Base-by-base conservation (phyloP, 2,888 invertebrate species). In the Xylocampa areola region DNA sequence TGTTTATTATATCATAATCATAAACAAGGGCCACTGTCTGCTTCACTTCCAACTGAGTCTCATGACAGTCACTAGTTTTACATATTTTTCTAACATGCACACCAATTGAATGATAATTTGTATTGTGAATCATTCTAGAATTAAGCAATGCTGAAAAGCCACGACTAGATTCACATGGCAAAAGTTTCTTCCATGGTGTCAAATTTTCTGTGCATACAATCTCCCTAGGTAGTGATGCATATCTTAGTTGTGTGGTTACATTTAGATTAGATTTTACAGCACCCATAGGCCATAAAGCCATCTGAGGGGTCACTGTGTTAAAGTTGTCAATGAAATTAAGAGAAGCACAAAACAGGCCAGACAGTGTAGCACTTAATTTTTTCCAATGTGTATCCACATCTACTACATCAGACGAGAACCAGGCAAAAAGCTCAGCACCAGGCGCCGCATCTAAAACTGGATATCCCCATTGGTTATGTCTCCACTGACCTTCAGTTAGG, bases 161-260 rank as follows among this genome's bases (percentile, higher is more conserved):
- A 80, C 96, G 95, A 86, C 95, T 96, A n/a, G 97, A 96, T 87
- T 97, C 97, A 91, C 99, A 99, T 0, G 99, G 99, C 37, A 99
- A 89, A 3, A 99, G 92, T 86, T 99, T 99, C 81, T 98, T 98
- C 97, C 99, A 99, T 0, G 99, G 99, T 10, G 99, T 99, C 76
- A 99, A 93, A 93, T 99, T 99, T 93, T 99, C 99, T 0, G 99
- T 99, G 84, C 99, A 99, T 2, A 99, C 98, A 76, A 98, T 97
- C 94, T 99, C 99, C 68, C 98, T 95, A 0, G 99, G 98, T 60
- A 99, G 88, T n/a, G 97, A 96, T 0, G 99, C 97, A 92, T 99
- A 99, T 76, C 97, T 92, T 36, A 96, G 86, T 76, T 88, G 94
- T 80, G 94, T 94, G 72, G 94, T 89, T 78, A 94, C 86, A 81